A percentile compares a stretch with the other conserved stretches of the same genome.
Evolutionary conservation across 2,888 invertebrate genomes (phyloP).

Genomic region (Dasypolia templi): DNA sequence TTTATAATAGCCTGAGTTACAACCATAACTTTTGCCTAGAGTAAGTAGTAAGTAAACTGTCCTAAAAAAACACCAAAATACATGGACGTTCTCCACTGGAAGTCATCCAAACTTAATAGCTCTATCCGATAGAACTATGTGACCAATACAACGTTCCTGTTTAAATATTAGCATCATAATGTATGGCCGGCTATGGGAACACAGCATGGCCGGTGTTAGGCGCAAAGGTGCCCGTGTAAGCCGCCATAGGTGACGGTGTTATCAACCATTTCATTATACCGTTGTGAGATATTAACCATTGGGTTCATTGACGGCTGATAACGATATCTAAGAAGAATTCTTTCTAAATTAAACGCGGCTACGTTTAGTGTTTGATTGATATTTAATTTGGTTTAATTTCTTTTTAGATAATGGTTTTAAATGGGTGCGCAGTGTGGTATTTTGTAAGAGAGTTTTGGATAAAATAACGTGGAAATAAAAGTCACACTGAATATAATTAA

Average conservation of each 20-base stretch:
- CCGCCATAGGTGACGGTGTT: slow-evolving; percentile 58
- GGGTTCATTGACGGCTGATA: slow-evolving; percentile 56
- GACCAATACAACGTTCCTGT: slow-evolving; percentile 48
- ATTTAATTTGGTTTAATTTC: slow-evolving; percentile 62
- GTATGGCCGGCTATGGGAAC: slow-evolving; percentile 47
- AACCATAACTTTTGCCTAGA: too few species aligned
- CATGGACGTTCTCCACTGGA: slow-evolving; percentile 31
- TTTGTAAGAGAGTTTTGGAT: not conserved
- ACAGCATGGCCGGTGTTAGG: slow-evolving; percentile 8
- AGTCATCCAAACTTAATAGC: slow-evolving; percentile 56
- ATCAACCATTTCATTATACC: slow-evolving; percentile 59
- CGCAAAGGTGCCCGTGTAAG: too few species aligned
- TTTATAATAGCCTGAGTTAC: too few species aligned
- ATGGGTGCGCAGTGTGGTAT: slow-evolving; percentile 17
- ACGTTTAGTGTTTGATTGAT: slow-evolving; percentile 59
- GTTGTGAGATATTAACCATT: slow-evolving; percentile 54
- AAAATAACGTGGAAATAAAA: slow-evolving; percentile 8
- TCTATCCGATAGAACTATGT: slow-evolving; percentile 59
- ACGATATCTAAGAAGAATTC: slow-evolving; percentile 56
- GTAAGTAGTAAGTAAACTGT: not conserved
- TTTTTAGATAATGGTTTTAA: slow-evolving; percentile 29
- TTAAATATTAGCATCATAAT: slow-evolving; percentile 58
- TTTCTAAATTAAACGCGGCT: slow-evolving; percentile 49
- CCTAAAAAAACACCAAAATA: slow-evolving; percentile 14
- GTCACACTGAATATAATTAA: not conserved